Evolutionary conservation across 23 tunicate species (phyloP).

Genomic region (Halocynthia aurantium): DNA sequence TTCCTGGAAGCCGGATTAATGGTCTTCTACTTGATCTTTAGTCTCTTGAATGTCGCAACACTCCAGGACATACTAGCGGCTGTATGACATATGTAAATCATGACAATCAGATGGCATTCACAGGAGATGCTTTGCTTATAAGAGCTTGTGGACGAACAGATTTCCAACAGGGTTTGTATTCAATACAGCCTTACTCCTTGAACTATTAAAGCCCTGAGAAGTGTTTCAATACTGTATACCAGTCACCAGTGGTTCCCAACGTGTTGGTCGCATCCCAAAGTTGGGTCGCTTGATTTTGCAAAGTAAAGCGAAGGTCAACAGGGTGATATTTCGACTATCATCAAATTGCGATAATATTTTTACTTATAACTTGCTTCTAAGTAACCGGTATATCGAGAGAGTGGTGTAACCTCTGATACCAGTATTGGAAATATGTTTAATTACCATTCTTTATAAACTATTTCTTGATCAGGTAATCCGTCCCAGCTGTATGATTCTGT

Average conservation of each 20-base stretch:
- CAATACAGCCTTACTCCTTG: no score
- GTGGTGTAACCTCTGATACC: not conserved
- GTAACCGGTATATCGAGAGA: not conserved
- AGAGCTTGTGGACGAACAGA: constrained; percentile 90
- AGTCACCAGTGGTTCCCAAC: no score
- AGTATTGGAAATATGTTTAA: no score
- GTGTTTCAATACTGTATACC: no score
- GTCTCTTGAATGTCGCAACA: constrained; percentile 44
- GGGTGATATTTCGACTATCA: no score
- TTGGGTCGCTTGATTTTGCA: no score
- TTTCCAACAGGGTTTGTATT: constrained; percentile 59
- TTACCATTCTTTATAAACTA: not conserved
- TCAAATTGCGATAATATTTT: no score
- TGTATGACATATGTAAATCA: constrained; percentile 73
- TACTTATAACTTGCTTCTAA: no score
- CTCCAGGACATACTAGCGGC: constrained; percentile 88
- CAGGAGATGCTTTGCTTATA: constrained; percentile 80
- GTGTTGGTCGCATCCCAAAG: no score
- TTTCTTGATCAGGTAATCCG: constrained; percentile 48
- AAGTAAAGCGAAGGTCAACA: no score
- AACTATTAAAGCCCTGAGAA: not conserved
- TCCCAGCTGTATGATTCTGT: constrained; percentile 51
- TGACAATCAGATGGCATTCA: constrained; percentile 71
- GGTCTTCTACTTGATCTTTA: not conserved
- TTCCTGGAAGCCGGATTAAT: no score